Percentiles rank a stretch among this genome's conserved stretches.
These are phyloP conservation scores for Ectropis grisescens DNA, from an alignment of 1,140 invertebrate genomes.

Conservation along the genomic window DNA sequence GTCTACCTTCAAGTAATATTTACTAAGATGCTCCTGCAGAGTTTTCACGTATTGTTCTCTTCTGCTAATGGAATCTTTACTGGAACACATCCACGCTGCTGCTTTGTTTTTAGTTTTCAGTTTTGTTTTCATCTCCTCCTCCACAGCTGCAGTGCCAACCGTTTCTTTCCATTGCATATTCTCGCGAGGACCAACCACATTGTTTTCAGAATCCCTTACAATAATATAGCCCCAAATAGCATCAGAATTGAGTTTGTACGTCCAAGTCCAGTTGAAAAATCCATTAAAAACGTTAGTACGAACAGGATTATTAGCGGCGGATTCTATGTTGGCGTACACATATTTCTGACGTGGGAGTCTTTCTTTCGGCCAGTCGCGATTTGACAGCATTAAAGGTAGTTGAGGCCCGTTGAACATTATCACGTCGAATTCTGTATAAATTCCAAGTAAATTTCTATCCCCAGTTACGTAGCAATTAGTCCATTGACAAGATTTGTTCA, in stretches of 20 bases:
- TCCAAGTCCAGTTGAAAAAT: slow-evolving; percentile 76
- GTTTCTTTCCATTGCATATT: slow-evolving; percentile 27
- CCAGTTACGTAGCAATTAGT: slow-evolving; percentile 34
- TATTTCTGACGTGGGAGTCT: slow-evolving; percentile 24
- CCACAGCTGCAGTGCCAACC: slow-evolving; percentile 29
- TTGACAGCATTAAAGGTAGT: slow-evolving; percentile 6
- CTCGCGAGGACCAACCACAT: slow-evolving; percentile 34
- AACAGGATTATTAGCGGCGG: slow-evolving; percentile 26
- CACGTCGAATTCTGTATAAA: slow-evolving; percentile 24
- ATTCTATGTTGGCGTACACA: slow-evolving; percentile 31
- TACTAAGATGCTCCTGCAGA: slow-evolving; percentile 68
- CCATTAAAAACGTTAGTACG: slow-evolving; percentile 23
- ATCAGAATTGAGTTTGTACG: slow-evolving; percentile 76
- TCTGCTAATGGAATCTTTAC: slow-evolving; percentile 70
- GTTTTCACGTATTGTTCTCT: slow-evolving; percentile 71
- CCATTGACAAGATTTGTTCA: slow-evolving; percentile 22
- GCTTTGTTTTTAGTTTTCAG: slow-evolving; percentile 49
- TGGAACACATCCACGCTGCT: slow-evolving; percentile 75
- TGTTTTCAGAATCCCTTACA: slow-evolving; percentile 27
- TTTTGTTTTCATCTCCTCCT: slow-evolving; percentile 22
- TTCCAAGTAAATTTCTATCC: slow-evolving; percentile 16
- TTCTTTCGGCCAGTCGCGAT: slow-evolving; percentile 13
- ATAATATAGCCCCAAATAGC: slow-evolving; percentile 68
- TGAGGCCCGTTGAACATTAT: slow-evolving; percentile 31
- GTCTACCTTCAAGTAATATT: slow-evolving; percentile 66